A percentile compares a stretch with the other conserved stretches of the same genome.
phyloP scores from a whole-genome alignment of 2,888 invertebrate species.

The Liopterus haemorrhoidalis region DNA sequence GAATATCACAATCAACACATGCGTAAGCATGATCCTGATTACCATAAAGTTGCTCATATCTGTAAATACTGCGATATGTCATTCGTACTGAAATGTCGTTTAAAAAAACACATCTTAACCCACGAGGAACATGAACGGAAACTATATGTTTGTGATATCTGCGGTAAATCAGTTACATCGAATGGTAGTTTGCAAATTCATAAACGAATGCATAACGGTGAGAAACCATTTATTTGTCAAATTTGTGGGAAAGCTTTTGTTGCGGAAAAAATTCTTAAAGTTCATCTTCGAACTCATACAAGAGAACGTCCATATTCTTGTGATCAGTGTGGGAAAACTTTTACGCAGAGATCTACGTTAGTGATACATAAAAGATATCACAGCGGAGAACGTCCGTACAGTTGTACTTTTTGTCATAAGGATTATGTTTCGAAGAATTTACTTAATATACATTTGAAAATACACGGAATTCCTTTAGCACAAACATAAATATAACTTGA shows the following conservation, averaged over 20 bases:
- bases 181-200: constrained; percentile 27
- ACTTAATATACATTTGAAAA: constrained; percentile 47
- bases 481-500: background rate
- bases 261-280: constrained; percentile 43
- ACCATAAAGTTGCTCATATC: constrained; percentile 27
- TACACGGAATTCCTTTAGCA: constrained; percentile 35
- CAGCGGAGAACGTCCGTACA: constrained; percentile 50
- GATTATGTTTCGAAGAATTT: constrained; percentile 50
- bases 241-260: constrained; percentile 44
- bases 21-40: constrained; percentile 23
- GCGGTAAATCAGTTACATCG: constrained; percentile 34
- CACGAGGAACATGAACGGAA: too few relatives aligned
- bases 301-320: constrained; percentile 52
- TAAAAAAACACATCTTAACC: background rate
- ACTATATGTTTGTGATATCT: constrained; percentile 36
- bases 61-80: constrained; percentile 41
- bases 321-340: constrained; percentile 50
- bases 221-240: constrained; percentile 44
- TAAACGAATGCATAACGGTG: constrained; percentile 38
- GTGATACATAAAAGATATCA: constrained; percentile 50
- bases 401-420: constrained; percentile 51
- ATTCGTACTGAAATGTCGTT: constrained; percentile 30
- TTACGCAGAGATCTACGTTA: constrained; percentile 50
- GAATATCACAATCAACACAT: constrained; percentile 24
- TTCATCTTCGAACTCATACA: constrained; percentile 52